Evolutionary conservation across 2,888 invertebrate genomes (phyloP), one percentile per base, ranked within the genome.

Genomic region (Margaritifera margaritifera): DNA sequence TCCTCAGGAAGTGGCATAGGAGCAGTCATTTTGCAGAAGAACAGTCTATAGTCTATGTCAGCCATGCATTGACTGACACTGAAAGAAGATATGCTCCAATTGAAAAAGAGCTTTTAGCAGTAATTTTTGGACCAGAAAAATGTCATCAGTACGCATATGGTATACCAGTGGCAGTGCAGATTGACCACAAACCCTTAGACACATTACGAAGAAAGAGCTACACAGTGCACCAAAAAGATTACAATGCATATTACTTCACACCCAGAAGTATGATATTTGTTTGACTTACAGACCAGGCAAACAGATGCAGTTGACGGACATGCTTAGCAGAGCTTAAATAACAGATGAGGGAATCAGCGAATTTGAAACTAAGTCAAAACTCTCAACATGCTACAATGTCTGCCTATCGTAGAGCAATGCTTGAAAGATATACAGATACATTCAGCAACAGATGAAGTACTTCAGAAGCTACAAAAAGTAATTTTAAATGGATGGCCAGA

Each of bases 161-260:
- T 22, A 42, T 62, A n/a, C 24, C 22, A 42, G 61, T 70, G 0
- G 27, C 50, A 8, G 70, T 74, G 2, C 31, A 80, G 15, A 88
- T 86, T 0, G 90, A 90, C 70, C 88, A 90, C 74, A 86, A 88
- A 69, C 90, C 90, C 0, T 72, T 91, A 1, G 86, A 84, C 51
- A 61, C 78, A 88, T 90, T 59, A 84, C 89, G 64, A 79, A 83
- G 82, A 77, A 80, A 65, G 66, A 74, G 24, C 63, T 88, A 20
- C 75, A 80, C 3, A 63, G 67, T 11, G 74, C 78, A 31, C 77
- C 82, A 4, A 82, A 74, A 53, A 71, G 85, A 20, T 74, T 87
- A 8, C 82, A 85, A 31, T 64, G n/a, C 64, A 65, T 53, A 69
- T 75, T 53, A 72, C 75, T n/a, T 31, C 52, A 66, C 27, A 50